phyloP scores from a whole-genome alignment of 1,140 invertebrate species.

The Bathynomus jamesi region DNA sequence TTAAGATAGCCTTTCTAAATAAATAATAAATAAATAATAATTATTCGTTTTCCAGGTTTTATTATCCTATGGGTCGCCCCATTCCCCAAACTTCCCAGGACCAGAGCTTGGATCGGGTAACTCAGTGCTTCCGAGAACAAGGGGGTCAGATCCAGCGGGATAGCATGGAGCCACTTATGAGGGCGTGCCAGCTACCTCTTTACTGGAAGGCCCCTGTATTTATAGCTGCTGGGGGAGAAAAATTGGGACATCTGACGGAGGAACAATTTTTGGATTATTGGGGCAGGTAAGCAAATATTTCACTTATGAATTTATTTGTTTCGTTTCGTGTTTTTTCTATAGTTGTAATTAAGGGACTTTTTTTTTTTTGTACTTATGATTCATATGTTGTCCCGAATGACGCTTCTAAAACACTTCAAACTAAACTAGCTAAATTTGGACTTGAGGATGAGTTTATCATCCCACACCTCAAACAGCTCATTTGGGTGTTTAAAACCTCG shows the following conservation, averaged over 20 bases:
- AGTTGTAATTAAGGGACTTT: too few relatives aligned
- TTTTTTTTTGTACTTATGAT: too few relatives aligned
- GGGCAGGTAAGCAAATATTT: constrained; percentile 72
- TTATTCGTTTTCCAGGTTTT: constrained; percentile 55
- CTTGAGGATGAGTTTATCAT: too few relatives aligned
- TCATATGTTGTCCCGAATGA: too few relatives aligned
- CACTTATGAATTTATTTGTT: too few relatives aligned
- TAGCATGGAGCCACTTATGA: constrained; percentile 30
- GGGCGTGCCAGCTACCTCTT: constrained; percentile 52
- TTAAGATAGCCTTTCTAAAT: too few relatives aligned
- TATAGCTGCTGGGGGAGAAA: constrained; percentile 69
- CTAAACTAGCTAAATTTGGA: too few relatives aligned
- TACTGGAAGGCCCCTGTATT: constrained; percentile 94
- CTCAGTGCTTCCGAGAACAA: constrained; percentile 60
- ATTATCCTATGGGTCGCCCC: constrained; percentile 80
- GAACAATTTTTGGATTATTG: constrained; percentile 81
- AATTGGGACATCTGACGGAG: constrained; percentile 60
- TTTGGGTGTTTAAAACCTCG: background rate
- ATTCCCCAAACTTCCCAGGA: constrained; percentile 58
- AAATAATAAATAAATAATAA: background rate
- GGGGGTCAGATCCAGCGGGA: constrained; percentile 39
- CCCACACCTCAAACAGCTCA: too few relatives aligned
- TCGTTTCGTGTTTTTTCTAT: too few relatives aligned
- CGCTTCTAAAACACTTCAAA: too few relatives aligned
- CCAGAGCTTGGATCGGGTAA: constrained; percentile 62